Conservation (phyloP, 2,797 vertebrate species). For the Sus cebifrons region DNA sequence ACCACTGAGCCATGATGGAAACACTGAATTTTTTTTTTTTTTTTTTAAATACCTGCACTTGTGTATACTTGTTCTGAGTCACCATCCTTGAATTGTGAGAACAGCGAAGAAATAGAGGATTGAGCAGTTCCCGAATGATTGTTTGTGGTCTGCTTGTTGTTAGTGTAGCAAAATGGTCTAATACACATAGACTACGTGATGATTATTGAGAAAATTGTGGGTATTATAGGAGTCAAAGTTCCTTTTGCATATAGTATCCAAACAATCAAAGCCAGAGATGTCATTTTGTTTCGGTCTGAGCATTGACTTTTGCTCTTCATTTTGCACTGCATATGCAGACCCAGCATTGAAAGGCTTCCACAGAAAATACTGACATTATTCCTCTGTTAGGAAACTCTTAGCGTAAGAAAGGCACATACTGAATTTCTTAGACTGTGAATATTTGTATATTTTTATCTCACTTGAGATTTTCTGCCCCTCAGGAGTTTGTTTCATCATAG, state of each 20-base stretch:
- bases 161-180: not conserved
- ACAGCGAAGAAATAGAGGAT: not conserved
- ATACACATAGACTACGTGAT: not conserved
- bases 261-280: conserved; percentile 37
- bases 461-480: conserved; percentile 46
- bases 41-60: not conserved
- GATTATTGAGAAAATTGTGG: conserved; percentile 49
- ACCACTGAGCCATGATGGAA: too few species aligned
- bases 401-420: not conserved
- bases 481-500: conserved; percentile 23
- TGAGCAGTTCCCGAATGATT: not conserved
- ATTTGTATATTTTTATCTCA: conserved; percentile 65
- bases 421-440: conserved; percentile 52
- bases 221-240: not conserved
- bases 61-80: not conserved
- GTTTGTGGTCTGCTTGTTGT: conserved; percentile 26
- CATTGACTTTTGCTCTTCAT: not conserved
- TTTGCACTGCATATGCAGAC: conserved; percentile 35
- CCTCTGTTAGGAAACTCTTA: conserved; percentile 51
- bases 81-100: not conserved
- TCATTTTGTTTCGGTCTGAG: conserved; percentile 58
- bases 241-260: conserved; percentile 11
- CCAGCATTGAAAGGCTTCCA: conserved; percentile 48
- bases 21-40: too few species aligned
- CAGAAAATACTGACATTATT: conserved; percentile 66